Evolutionary conservation across 2,797 vertebrate species (phyloP).

Genomic region (Varecia variegata): DNA sequence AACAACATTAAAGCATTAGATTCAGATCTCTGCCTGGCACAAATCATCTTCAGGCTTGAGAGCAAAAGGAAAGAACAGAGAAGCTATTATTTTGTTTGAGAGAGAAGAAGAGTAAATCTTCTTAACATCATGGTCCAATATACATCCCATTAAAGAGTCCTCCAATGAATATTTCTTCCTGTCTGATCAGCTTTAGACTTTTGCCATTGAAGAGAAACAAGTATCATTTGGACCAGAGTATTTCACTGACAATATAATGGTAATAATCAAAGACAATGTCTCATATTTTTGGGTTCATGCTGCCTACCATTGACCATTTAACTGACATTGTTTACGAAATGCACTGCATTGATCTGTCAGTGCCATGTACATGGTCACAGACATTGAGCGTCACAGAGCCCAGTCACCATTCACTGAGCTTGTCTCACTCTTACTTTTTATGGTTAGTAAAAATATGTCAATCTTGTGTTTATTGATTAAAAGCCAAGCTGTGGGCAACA

Average conservation of each 20-base stretch:
- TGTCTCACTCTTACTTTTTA: not conserved
- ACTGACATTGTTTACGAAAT: not conserved
- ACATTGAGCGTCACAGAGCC: not conserved
- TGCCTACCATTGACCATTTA: not conserved
- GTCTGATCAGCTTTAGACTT: not conserved
- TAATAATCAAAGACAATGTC: not conserved
- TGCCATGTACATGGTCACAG: not conserved
- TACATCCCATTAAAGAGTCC: not conserved
- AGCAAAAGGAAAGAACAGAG: not conserved
- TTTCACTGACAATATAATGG: not conserved
- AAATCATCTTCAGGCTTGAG: constrained; percentile 42
- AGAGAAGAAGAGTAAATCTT: constrained; percentile 21
- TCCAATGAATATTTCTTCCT: not conserved
- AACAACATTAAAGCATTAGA: constrained; percentile 59
- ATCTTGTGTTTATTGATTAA: not conserved
- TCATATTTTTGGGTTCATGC: not conserved
- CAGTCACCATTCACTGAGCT: not conserved
- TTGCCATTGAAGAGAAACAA: not conserved
- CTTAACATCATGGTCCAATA: not conserved
- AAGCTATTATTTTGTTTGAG: constrained; percentile 38
- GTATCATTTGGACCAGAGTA: not conserved
- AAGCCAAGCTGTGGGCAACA: not conserved
- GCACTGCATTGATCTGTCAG: not conserved
- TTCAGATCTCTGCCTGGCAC: not conserved
- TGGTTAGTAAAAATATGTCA: not conserved